A percentile compares a stretch with the other conserved stretches of the same genome.
Conservation (phyloP, 2,888 invertebrate species). For the Caradrina clavipalpis region DNA sequence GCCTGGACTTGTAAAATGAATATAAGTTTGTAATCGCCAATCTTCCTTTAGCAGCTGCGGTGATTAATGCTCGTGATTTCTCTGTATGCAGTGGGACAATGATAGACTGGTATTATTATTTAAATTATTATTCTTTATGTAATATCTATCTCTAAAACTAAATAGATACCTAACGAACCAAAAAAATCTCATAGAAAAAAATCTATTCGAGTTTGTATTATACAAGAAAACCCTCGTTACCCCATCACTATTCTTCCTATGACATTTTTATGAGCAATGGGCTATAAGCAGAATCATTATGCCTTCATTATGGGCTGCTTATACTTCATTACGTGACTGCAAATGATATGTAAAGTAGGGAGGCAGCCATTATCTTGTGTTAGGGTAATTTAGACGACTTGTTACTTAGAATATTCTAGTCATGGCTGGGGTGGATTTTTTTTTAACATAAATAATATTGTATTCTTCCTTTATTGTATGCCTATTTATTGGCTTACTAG, state of each 20-base stretch:
- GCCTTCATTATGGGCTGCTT: conserved; percentile 23
- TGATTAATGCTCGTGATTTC: neutral
- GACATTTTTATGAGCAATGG: conserved; percentile 40
- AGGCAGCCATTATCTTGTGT: conserved; percentile 22
- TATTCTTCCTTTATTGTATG: neutral
- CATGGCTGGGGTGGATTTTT: conserved; percentile 11
- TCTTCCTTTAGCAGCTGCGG: neutral
- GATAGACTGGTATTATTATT: neutral
- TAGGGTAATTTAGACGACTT: conserved; percentile 47
- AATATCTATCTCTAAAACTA: too few species aligned
- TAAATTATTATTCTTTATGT: neutral
- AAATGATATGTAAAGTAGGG: conserved; percentile 31
- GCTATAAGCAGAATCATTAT: conserved; percentile 13
- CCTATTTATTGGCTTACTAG: neutral
- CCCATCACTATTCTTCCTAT: conserved; percentile 14
- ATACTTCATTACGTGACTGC: conserved; percentile 19
- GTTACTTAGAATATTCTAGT: conserved; percentile 22
- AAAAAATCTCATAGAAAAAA: neutral
- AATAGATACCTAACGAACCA: too few species aligned
- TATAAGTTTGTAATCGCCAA: too few species aligned
- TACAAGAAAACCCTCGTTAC: neutral
- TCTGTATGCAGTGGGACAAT: neutral
- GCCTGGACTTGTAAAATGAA: too few species aligned
- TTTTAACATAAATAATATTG: neutral
- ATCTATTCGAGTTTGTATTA: neutral